phyloP scores from a whole-genome alignment of 2,113 vertebrate genomes.

The Datnioides undecimradiatus region DNA sequence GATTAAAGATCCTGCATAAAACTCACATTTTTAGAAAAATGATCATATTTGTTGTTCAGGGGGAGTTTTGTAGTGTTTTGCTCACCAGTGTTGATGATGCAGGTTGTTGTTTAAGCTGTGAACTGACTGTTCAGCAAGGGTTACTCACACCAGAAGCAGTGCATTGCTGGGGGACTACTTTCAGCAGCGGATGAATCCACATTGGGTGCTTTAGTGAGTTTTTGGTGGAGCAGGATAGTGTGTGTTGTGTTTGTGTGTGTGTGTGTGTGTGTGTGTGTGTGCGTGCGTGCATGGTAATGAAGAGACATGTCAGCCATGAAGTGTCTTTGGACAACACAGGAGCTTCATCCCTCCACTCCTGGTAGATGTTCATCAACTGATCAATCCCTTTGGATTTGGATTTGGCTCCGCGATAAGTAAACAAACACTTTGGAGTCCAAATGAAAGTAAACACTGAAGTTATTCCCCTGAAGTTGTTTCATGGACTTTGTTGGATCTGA shows the following conservation, averaged over 20 bases:
- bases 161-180: not conserved
- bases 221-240: not conserved
- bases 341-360: too few species aligned
- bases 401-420: not conserved
- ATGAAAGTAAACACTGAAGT: not conserved
- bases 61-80: too few species aligned
- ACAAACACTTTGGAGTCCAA: not conserved
- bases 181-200: not conserved
- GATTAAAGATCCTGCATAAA: not conserved
- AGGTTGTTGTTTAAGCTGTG: too few species aligned
- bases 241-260: not conserved
- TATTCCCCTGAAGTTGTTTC: not conserved
- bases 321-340: too few species aligned
- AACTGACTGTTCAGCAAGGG: too few species aligned
- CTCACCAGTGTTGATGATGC: too few species aligned
- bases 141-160: too few species aligned
- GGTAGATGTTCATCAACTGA: too few species aligned
- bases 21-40: not conserved
- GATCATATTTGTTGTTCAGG: not conserved
- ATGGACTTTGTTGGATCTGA: too few species aligned
- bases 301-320: too few species aligned
- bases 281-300: not conserved
- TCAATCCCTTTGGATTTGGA: too few species aligned
- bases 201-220: not conserved
- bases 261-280: not conserved